Base-by-base conservation (phyloP, 2,113 vertebrate genomes). In the Hystrix cristata region DNA sequence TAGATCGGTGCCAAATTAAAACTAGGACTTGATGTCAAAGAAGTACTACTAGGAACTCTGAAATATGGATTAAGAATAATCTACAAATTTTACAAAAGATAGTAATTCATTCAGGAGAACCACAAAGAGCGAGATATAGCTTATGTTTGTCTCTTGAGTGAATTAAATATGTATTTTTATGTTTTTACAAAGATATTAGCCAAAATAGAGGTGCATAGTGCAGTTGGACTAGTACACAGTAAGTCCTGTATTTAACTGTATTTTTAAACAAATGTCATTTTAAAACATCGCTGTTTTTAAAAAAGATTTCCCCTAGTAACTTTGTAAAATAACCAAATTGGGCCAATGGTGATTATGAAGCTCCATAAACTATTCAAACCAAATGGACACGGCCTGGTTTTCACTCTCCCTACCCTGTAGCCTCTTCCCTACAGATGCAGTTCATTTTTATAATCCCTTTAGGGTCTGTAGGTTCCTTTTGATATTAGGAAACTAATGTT, bases 211-310 rank as follows among this genome's bases (percentile, higher is more conserved):
- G 51, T 69, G 15, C 27, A 92, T 81, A 80, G 0, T 95, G 1
- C 23, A 88, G 18, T n/a, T 96, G 29, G 38, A n/a, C 87, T 97
- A 65, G 65, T 95, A 97, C 96, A 91, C 69, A 94, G 16, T 29
- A 94, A 97, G 86, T 96, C 43, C 13, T 94, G 12, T 55, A 46
- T 95, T 18, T 94, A 81, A 72, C 55, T 31, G 51, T 96, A 91
- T 86, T 96, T 97, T 95, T 71, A 80, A 97, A 72, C 43, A 83
- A 87, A 72, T 94, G 55, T 67, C 29, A 81, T 71, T 97, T 98
- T 59, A 51, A 98, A 95, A 98, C 94, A 90, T 27, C 46, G 74
- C 43, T 65, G 7, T 46, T 59, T 13, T 95, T 43, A 65, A 95
- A 0, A 0, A 46, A 62, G 94, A 76, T 90, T 95, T 90, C 71